Conservation (phyloP, 1,140 invertebrate species). For the Halictus rubicundus region DNA sequence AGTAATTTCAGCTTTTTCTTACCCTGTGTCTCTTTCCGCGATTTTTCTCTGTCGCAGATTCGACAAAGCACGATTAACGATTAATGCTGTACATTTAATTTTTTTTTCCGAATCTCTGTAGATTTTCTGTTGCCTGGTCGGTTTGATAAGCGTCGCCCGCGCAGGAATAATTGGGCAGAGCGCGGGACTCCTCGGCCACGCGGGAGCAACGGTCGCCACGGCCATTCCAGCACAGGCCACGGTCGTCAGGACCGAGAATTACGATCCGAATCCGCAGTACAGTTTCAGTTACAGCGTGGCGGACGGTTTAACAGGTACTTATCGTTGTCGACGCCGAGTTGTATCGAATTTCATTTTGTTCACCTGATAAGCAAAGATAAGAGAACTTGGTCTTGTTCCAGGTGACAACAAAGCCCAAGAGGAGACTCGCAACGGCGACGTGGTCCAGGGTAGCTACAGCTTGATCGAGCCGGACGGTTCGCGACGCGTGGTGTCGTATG, state of each 20-base stretch:
- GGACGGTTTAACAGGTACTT: conserved; percentile 84
- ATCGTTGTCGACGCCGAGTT: not conserved
- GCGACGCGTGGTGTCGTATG: conserved; percentile 77
- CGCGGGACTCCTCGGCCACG: not conserved
- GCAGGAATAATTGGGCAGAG: conserved; percentile 62
- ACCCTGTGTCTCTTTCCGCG: not conserved
- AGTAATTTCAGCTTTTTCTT: conserved; percentile 52
- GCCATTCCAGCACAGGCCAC: conserved; percentile 66
- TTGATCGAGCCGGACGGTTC: conserved; percentile 79
- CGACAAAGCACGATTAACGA: no score
- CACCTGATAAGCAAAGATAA: no score
- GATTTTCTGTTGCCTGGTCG: conserved; percentile 44
- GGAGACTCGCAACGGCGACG: conserved; percentile 79
- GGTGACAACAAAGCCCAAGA: conserved; percentile 79
- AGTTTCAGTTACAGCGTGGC: conserved; percentile 87
- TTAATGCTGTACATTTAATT: not conserved
- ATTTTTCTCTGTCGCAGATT: no score
- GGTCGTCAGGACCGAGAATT: conserved; percentile 80
- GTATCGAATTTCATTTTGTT: no score
- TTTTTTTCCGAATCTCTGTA: conserved; percentile 2
- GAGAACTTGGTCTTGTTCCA: conserved; percentile 46
- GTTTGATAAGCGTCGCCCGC: conserved; percentile 67
- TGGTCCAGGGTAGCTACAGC: conserved; percentile 80
- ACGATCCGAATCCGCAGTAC: conserved; percentile 87
- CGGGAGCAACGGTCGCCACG: conserved; percentile 65